Evolutionary conservation across 2,888 invertebrate species (phyloP), one percentile per base, ranked within the genome.

Genomic region (Taenaris catops): DNA sequence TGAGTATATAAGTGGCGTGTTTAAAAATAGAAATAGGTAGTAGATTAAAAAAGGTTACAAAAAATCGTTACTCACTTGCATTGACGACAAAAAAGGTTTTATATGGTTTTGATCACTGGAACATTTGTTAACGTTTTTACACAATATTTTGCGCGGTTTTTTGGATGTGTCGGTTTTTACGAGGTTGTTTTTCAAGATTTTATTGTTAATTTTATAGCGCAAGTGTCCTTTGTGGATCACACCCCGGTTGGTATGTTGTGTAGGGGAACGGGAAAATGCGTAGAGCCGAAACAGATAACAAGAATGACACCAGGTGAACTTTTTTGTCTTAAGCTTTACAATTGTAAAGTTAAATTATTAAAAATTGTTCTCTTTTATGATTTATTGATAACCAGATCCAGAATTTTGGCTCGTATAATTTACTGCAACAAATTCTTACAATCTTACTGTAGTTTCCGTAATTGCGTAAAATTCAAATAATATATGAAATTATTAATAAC

Each of bases 231-330:
- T 49, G 54, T 59, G 54, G 78, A 74, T 76, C 83, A 81, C 81
- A 83, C 81, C 83, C 81, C 72, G 67, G 63, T 65, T 62, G 57
- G 48, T 53, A 69, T 74, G 75, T 73, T 78, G 56, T 72, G 68
- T 61, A 59, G 54, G 34, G 33, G 61, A 56, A 56, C 55, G 62
- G 41, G 12, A 55, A 46, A 55, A 51, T 46, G 38, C 16, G 35
- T 67, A 46, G 75, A 76, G 75, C 57, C 20, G 63, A 26, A 18
- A 2, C 2, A 4, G 4, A 14, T 14, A 14, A 14, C 14, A 14
- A n/a, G n/a, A n/a, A n/a, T n/a, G n/a, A n/a, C n/a, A n/a, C n/a
- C n/a, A n/a, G n/a, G n/a, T n/a, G n/a, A n/a, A n/a, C n/a, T n/a
- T n/a, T n/a, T n/a, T n/a, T n/a, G n/a, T n/a, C n/a, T n/a, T n/a